These are phyloP conservation scores for Thera britannica DNA, from an alignment of 2,888 invertebrate species.

Conservation along the genomic window DNA sequence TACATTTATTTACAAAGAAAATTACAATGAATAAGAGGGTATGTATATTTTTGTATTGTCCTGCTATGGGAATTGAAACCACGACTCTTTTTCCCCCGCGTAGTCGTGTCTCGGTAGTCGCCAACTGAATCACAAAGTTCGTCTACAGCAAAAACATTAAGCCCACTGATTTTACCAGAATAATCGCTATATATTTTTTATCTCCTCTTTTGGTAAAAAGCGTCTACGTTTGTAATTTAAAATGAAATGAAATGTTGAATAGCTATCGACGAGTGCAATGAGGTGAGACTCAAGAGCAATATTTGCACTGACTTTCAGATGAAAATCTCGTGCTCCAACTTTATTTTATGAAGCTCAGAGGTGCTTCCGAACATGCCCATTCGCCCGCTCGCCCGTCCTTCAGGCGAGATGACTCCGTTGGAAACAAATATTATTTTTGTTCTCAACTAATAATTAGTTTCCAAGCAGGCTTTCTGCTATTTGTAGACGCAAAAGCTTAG, in stretches of 20 bases:
- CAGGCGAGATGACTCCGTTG: too few species aligned
- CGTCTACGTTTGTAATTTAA: conserved; percentile 8
- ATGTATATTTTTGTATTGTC: too few species aligned
- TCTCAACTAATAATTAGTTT: conserved; percentile 5
- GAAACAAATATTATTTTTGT: too few species aligned
- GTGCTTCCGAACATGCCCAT: too few species aligned
- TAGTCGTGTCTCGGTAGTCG: too few species aligned
- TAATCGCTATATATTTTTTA: background rate
- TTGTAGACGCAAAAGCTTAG: background rate
- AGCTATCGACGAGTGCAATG: conserved; percentile 13
- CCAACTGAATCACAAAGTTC: background rate
- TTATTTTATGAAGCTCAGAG: conserved; percentile 16
- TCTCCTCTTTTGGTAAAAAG: background rate
- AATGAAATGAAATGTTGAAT: conserved; percentile 24
- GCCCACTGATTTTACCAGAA: background rate
- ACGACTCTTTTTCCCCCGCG: too few species aligned
- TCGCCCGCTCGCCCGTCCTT: too few species aligned
- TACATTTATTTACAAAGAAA: too few species aligned
- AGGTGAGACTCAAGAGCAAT: conserved; percentile 8
- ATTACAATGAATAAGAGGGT: too few species aligned
- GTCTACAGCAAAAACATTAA: background rate
- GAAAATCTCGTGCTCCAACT: conserved; percentile 18
- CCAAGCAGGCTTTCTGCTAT: background rate
- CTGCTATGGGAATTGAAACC: too few species aligned
- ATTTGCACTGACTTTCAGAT: conserved; percentile 28